Conservation (phyloP, 2,888 invertebrate species). For the Cyaniris semiargus region DNA sequence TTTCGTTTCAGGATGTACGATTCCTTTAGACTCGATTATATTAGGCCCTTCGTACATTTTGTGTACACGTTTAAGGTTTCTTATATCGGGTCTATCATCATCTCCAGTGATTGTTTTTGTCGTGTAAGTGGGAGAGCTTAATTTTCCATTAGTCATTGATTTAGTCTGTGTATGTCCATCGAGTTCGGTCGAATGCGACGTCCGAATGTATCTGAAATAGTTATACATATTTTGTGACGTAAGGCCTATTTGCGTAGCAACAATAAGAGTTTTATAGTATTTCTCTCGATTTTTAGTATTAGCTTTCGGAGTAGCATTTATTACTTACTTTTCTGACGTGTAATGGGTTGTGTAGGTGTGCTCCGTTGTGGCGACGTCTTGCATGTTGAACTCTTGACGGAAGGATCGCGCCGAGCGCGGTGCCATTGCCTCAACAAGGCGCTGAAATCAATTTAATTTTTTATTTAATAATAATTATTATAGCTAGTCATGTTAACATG, state of each 20-base stretch:
- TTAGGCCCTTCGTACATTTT: constrained; percentile 86
- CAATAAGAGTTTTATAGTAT: background rate
- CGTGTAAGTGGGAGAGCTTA: constrained; percentile 71
- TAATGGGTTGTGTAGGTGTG: constrained; percentile 84
- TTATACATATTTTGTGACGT: constrained; percentile 38
- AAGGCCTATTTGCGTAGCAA: background rate
- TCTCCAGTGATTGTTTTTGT: constrained; percentile 79
- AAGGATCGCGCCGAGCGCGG: constrained; percentile 88
- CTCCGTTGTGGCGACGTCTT: constrained; percentile 84
- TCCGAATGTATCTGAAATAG: constrained; percentile 78
- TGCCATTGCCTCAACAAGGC: constrained; percentile 84
- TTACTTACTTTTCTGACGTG: constrained; percentile 82
- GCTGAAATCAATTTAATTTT: constrained; percentile 73
- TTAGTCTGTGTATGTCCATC: constrained; percentile 72
- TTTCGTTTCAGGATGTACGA: constrained; percentile 92
- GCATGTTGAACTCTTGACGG: constrained; percentile 90
- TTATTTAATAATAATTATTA: constrained; percentile 11
- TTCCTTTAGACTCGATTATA: constrained; percentile 89
- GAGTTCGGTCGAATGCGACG: constrained; percentile 76
- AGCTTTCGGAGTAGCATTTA: background rate
- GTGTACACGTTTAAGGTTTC: constrained; percentile 87
- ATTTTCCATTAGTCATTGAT: constrained; percentile 76
- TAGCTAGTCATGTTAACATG: background rate
- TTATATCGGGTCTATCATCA: constrained; percentile 84
- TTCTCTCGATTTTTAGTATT: background rate